phyloP scores from a whole-genome alignment of 2,888 invertebrate species.

The Lissonota sp. region DNA sequence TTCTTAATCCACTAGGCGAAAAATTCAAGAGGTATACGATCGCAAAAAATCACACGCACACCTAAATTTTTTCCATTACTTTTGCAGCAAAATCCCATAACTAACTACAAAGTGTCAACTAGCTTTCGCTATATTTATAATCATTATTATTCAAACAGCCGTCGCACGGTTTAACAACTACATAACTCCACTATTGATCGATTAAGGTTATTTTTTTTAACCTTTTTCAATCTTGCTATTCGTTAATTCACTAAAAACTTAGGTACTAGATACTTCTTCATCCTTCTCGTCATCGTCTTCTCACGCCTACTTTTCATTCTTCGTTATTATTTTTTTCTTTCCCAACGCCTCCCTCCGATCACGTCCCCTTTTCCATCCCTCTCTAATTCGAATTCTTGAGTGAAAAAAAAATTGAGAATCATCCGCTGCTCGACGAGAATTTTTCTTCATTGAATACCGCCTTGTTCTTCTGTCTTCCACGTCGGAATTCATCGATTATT shows the following conservation, averaged over 20 bases:
- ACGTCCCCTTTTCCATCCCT: not conserved
- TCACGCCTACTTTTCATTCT: constrained; percentile 14
- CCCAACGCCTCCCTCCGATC: constrained; percentile 43
- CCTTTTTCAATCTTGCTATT: constrained; percentile 67
- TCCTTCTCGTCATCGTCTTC: constrained; percentile 66
- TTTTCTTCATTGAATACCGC: not conserved
- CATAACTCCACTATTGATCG: constrained; percentile 80
- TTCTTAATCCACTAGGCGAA: constrained; percentile 32
- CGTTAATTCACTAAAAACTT: constrained; percentile 81
- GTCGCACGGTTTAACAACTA: constrained; percentile 82
- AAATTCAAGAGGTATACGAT: constrained; percentile 47
- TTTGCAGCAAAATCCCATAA: constrained; percentile 57
- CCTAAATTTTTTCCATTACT: constrained; percentile 47
- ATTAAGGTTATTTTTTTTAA: constrained; percentile 70
- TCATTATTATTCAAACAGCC: constrained; percentile 80
- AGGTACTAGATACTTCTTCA: constrained; percentile 76
- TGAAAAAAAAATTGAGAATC: constrained; percentile 1
- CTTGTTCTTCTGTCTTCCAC: constrained; percentile 18
- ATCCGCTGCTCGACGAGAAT: constrained; percentile 23
- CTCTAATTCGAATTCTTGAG: not conserved
- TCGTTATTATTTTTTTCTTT: not conserved
- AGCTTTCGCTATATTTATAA: constrained; percentile 70
- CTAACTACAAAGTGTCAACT: constrained; percentile 68
- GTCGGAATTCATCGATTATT: constrained; percentile 19
- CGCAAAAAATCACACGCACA: constrained; percentile 42